These are phyloP conservation scores for Platynereis dumerilii DNA, from an alignment of 2,888 invertebrate species.

Conservation along the genomic window DNA sequence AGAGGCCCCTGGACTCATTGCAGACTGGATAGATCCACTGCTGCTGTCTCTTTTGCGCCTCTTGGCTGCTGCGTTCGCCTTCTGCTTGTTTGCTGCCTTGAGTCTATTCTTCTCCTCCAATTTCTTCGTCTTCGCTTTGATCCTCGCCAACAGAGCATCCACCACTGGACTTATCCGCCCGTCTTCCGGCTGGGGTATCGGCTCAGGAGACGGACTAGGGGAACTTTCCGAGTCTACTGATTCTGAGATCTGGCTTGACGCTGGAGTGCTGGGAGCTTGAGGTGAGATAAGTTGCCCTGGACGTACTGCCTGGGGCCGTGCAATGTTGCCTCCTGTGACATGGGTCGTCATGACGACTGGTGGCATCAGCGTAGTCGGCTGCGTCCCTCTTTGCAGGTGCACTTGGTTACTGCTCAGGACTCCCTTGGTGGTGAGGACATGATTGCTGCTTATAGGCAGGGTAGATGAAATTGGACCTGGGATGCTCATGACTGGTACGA, in stretches of 20 bases:
- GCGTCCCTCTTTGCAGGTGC: too few relatives aligned
- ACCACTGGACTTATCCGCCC: background rate
- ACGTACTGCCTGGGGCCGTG: too few relatives aligned
- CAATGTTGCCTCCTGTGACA: too few relatives aligned
- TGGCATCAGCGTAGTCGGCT: too few relatives aligned
- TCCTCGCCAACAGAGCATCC: background rate
- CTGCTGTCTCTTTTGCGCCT: background rate
- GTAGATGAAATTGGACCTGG: background rate
- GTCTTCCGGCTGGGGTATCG: background rate
- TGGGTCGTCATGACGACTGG: too few relatives aligned
- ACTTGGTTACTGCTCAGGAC: too few relatives aligned
- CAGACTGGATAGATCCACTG: background rate
- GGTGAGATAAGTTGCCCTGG: background rate
- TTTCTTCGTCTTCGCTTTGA: slow-evolving; percentile 4
- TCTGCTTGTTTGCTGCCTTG: slow-evolving; percentile 1
- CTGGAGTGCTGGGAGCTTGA: background rate
- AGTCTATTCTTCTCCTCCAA: slow-evolving; percentile 1
- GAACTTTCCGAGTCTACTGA: background rate
- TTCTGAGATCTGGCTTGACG: background rate
- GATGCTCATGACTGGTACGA: background rate
- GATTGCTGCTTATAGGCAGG: slow-evolving; percentile 15
- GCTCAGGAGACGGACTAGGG: background rate
- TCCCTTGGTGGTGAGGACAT: slow-evolving; percentile 8
- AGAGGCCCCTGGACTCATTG: too few relatives aligned
- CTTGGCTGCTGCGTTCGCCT: background rate